These are phyloP conservation scores for Patiria pectinifera DNA, from an alignment of 53 echinoderm and acorn worm species.

Conservation along the genomic window DNA sequence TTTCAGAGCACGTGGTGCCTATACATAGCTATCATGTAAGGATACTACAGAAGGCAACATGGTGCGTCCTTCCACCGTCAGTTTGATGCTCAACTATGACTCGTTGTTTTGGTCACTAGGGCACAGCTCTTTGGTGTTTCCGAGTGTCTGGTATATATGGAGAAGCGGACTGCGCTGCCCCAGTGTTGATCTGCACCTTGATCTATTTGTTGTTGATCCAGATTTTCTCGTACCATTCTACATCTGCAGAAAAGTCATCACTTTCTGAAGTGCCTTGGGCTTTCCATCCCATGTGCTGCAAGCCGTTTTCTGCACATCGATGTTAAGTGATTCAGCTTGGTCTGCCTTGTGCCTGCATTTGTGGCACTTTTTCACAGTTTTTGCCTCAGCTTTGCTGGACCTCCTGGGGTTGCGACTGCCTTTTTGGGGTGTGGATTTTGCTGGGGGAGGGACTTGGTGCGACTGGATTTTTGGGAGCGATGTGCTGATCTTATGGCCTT, in stretches of 20 bases:
- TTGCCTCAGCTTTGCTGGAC: background rate
- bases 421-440: conserved; percentile 17
- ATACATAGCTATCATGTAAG: background rate
- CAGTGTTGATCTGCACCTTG: conserved; percentile 40
- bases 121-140: conserved; percentile 9
- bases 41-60: background rate
- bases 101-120: conserved; percentile 46
- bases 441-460: background rate
- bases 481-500: conserved; percentile 16
- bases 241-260: background rate
- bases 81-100: conserved; percentile 64
- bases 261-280: background rate
- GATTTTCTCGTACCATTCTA: conserved; percentile 67
- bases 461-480: background rate
- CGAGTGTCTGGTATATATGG: conserved; percentile 19
- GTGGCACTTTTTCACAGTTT: conserved; percentile 8
- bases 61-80: conserved; percentile 44
- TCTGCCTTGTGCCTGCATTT: conserved; percentile 14
- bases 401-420: background rate
- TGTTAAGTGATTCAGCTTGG: conserved; percentile 57
- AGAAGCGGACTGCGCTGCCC: conserved; percentile 57
- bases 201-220: background rate
- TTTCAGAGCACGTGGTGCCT: too few species aligned
- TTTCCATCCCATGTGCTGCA: conserved; percentile 24
- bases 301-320: conserved; percentile 18